phyloP scores from a whole-genome alignment of 2,113 vertebrate species.

The Antigone vipio region DNA sequence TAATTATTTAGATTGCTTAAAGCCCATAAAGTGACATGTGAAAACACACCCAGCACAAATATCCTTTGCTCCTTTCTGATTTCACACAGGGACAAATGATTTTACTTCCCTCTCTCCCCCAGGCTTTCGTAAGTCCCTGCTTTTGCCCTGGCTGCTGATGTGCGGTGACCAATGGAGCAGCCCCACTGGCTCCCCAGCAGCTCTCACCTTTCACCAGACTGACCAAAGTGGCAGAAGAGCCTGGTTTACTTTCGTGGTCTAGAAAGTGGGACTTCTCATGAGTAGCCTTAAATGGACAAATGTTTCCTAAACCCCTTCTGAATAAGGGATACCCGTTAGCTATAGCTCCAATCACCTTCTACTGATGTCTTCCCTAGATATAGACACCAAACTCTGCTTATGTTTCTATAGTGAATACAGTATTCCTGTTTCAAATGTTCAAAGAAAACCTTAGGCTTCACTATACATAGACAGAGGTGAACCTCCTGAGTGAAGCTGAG shows the following conservation, averaged over 20 bases:
- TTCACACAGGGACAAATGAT: neutral
- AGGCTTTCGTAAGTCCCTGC: neutral
- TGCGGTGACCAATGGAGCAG: fast-evolving
- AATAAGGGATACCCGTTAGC: neutral
- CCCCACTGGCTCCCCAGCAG: neutral
- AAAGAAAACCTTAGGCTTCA: neutral
- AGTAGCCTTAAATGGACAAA: neutral
- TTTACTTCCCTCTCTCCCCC: neutral
- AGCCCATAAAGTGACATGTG: neutral
- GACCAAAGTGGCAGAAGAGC: neutral
- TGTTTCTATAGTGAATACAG: neutral
- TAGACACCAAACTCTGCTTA: neutral
- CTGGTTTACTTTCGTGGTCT: neutral
- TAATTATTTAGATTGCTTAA: slow-evolving; percentile 45
- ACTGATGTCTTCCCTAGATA: neutral
- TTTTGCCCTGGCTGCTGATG: neutral
- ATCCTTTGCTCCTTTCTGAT: neutral
- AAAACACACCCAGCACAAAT: slow-evolving; percentile 9
- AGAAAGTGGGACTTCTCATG: neutral
- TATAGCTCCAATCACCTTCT: neutral
- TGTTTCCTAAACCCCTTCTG: neutral
- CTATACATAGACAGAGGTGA: neutral
- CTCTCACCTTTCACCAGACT: neutral
- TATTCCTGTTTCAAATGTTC: neutral
- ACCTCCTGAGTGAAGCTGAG: neutral